Evolutionary conservation across 2,113 vertebrate genomes (phyloP).

Genomic region (Engystomops pustulosus): DNA sequence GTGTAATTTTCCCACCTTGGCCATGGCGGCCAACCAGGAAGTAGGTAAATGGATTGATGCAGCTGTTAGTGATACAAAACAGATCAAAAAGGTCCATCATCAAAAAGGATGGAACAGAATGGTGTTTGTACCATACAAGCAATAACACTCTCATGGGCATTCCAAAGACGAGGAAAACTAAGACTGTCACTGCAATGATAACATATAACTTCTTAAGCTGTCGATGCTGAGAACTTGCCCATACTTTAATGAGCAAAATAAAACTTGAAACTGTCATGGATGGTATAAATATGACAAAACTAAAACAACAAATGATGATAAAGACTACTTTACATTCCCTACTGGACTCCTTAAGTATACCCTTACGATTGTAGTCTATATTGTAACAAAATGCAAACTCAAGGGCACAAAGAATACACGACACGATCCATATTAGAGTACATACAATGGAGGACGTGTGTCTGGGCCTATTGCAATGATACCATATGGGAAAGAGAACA

Average conservation of each 20-base stretch:
- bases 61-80: conserved; percentile 63
- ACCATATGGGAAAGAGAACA: conserved; percentile 64
- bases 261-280: conserved; percentile 67
- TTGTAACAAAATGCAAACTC: conserved; percentile 38
- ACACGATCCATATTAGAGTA: conserved; percentile 55
- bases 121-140: conserved; percentile 40
- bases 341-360: not conserved
- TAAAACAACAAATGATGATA: conserved; percentile 41
- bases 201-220: conserved; percentile 55
- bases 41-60: conserved; percentile 61
- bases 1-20: conserved; percentile 10
- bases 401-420: not conserved
- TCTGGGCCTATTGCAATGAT: conserved; percentile 33
- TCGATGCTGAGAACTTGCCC: conserved; percentile 56
- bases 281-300: conserved; percentile 62
- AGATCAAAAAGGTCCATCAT: conserved; percentile 55
- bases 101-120: conserved; percentile 23
- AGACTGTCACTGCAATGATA: conserved; percentile 62
- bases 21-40: conserved; percentile 59
- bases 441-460: conserved; percentile 12
- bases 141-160: conserved; percentile 60
- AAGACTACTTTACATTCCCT: conserved; percentile 9
- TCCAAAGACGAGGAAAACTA: conserved; percentile 64
- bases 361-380: not conserved
- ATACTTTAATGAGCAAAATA: conserved; percentile 63